Conservation (phyloP, 2,888 invertebrate species). For the Agrenia bidenticulata region DNA sequence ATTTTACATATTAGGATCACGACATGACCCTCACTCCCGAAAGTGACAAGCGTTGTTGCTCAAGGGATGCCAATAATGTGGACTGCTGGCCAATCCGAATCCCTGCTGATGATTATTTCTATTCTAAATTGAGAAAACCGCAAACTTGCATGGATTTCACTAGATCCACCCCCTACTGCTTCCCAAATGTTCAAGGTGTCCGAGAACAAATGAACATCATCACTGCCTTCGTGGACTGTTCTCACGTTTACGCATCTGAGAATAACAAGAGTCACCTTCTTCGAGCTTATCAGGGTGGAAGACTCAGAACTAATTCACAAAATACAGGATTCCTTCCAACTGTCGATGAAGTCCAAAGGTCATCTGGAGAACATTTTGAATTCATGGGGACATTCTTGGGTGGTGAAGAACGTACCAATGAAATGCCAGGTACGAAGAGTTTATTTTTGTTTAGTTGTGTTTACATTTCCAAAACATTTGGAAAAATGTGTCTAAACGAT, state of each 20-base stretch:
- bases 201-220: slow-evolving; percentile 50
- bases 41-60: slow-evolving; percentile 42
- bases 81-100: slow-evolving; percentile 46
- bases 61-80: slow-evolving; percentile 30
- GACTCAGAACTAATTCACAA: slow-evolving; percentile 38
- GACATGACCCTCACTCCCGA: slow-evolving; percentile 51
- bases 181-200: slow-evolving; percentile 43
- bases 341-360: slow-evolving; percentile 35
- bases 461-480: not conserved
- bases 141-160: slow-evolving; percentile 49
- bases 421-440: slow-evolving; percentile 42
- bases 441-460: not conserved
- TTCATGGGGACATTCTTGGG: slow-evolving; percentile 49
- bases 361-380: slow-evolving; percentile 37
- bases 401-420: slow-evolving; percentile 51
- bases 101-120: slow-evolving; percentile 44
- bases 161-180: slow-evolving; percentile 48
- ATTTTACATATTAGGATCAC: slow-evolving; percentile 38
- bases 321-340: slow-evolving; percentile 47
- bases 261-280: slow-evolving; percentile 36
- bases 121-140: slow-evolving; percentile 34
- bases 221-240: slow-evolving; percentile 48
- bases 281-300: slow-evolving; percentile 41
- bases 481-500: not conserved
- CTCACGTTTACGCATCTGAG: slow-evolving; percentile 47